Evolutionary conservation across 2,888 invertebrate species (phyloP), one percentile per base, ranked within the genome.

Genomic region (Scrobipalpa atriplicella): DNA sequence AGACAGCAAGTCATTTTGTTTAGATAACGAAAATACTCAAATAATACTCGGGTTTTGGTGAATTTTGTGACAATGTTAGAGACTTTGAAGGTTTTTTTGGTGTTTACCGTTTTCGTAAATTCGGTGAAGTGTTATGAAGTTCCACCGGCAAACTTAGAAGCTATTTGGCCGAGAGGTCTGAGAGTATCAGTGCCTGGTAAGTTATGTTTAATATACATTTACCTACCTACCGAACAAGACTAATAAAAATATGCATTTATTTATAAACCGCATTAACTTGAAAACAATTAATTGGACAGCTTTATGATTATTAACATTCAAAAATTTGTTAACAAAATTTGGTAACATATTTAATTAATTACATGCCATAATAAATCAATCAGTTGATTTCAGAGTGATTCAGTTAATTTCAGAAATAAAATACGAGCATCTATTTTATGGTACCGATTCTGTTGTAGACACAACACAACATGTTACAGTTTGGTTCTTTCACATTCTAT

Each of bases 171-270:
- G 0, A 92, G 82, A 77, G 95, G 95, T 66, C 77, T 95, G 0
- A 86, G 93, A 61, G 94, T 95, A 0, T 94, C 95, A 0, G 92
- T 95, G 51, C 93, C 94, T 77, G 92, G 94, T 94, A 78, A 62
- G 62, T 54, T 3, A 10, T 11, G 10, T 62, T 29, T 61, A 7
- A 21, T 7, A 1, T 56, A 29, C n/a, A 2, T 21, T 9, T 9
- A 52, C 2, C 8, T 9, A 16, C 2, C 16, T 9, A 16, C 9
- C 10, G 52, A 52, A 52, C 13, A 16, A 41, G 41, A 41, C 41
- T 41, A 29, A 29, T 29, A 29, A 29, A 3, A 29, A 3, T n/a
- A n/a, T 29, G 29, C 29, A 29, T 29, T 29, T 29, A 29, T 29
- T n/a, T n/a, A 29, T 29, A 29, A 29, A 29, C 29, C 29, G 29